Conservation (phyloP, 2,113 vertebrate genomes). For the Forbesichthys papilliferus region DNA sequence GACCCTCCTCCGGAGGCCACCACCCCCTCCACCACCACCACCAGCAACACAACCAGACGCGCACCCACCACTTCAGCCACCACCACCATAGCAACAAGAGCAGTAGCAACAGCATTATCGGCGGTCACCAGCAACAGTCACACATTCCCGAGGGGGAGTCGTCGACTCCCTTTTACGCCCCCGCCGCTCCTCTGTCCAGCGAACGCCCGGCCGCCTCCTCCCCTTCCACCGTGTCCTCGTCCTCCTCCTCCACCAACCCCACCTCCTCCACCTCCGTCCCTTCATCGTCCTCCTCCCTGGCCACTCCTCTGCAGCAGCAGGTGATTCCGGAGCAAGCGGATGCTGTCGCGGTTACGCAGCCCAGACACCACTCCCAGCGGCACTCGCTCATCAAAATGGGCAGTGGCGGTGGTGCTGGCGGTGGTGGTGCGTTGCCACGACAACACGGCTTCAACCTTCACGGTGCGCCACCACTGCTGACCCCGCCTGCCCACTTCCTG, state of each 20-base stretch:
- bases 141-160: conserved; percentile 20
- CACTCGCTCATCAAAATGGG: conserved; percentile 75
- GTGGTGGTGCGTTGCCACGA: conserved; percentile 50
- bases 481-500: conserved; percentile 42
- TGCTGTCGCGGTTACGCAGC: background rate
- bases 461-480: conserved; percentile 14
- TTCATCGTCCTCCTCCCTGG: conserved; percentile 34
- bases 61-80: conserved; percentile 16
- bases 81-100: conserved; percentile 47
- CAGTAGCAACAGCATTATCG: conserved; percentile 22
- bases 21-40: conserved; percentile 22
- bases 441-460: conserved; percentile 75
- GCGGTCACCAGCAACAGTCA: conserved; percentile 24
- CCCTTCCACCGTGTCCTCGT: conserved; percentile 27
- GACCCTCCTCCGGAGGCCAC: conserved; percentile 29
- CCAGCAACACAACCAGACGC: background rate
- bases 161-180: conserved; percentile 57
- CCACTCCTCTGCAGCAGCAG: conserved; percentile 43
- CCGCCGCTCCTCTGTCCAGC: conserved; percentile 64
- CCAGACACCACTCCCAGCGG: conserved; percentile 62
- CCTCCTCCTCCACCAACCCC: conserved; percentile 29
- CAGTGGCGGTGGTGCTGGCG: conserved; percentile 33
- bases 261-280: conserved; percentile 48
- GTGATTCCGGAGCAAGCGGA: conserved; percentile 49
- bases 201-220: conserved; percentile 57